Base-by-base conservation (phyloP, 2,888 invertebrate species). In the Xestia xanthographa region DNA sequence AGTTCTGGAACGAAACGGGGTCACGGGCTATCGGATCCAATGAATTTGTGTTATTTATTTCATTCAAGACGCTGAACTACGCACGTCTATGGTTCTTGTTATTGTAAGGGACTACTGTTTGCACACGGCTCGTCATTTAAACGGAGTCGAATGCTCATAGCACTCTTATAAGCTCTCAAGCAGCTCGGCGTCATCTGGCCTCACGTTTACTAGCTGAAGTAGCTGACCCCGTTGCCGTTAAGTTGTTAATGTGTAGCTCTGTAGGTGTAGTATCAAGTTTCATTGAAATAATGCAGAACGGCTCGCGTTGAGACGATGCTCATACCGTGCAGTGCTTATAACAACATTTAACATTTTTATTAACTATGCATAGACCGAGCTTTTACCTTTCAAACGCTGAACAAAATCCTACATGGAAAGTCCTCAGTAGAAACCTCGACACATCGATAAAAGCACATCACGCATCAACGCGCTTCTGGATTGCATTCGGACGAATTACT, bases 1-100 rank as follows among this genome's bases (percentile, higher is more conserved):
- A 77, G 78, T 68, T 77, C 63, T 71, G 75, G 75, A 62, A 66
- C 67, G 43, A 45, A 84, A 84, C 41, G 72, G 63, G 88, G 84
- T 77, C 77, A 82, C 56, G 77, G 79, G 62, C 66, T 72, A 63
- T 69, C 82, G 58, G 71, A 63, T 58, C 72, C 70, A 73, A 79
- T 82, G 60, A 75, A 62, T 77, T 86, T 79, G 50, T 80, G 72
- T 77, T 70, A 71, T 70, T 67, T 78, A 77, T 80, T 78, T 41
- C 5, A 62, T 50, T 50, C 9, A 53, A 53, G 38, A 62, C 45
- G 29, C 56, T 34, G 12, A 67, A 69, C 45, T 58, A 63, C 62
- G 41, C n/a, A 60, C 22, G 22, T 34, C 38, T 29, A 8, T 62
- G 2, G 45, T 71, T 20, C 41, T 43, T 26, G 41, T 50, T 22